These are phyloP conservation scores for Zaprionus vittiger DNA, from an alignment of 1,140 invertebrate genomes.

Conservation along the genomic window DNA sequence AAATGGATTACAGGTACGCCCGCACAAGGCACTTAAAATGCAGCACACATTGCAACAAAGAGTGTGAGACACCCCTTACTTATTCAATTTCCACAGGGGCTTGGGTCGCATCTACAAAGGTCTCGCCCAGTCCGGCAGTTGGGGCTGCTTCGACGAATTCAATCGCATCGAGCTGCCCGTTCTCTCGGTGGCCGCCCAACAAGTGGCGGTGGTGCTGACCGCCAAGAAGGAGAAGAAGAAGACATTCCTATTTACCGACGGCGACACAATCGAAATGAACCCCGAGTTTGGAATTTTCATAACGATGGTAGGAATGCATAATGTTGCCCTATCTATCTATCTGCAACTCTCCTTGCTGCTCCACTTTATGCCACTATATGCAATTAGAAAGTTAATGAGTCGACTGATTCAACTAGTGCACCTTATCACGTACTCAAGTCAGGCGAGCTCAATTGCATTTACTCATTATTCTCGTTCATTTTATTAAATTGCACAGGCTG, in stretches of 20 bases:
- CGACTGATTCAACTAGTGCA: conserved; percentile 43
- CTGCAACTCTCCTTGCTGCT: not conserved
- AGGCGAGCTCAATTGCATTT: conserved; percentile 28
- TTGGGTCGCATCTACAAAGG: conserved; percentile 96
- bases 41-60: conserved; percentile 23
- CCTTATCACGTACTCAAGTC: conserved; percentile 29
- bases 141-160: conserved; percentile 93
- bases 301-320: conserved; percentile 91
- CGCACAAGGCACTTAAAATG: conserved; percentile 38
- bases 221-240: conserved; percentile 96
- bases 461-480: conserved; percentile 18
- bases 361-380: conserved; percentile 3
- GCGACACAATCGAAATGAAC: conserved; percentile 96
- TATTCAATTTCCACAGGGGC: conserved; percentile 86
- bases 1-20: conserved; percentile 97
- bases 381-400: conserved; percentile 31
- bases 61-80: conserved; percentile 7
- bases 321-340: not conserved
- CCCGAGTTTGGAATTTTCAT: conserved; percentile 98
- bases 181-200: conserved; percentile 97
- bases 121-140: conserved; percentile 96
- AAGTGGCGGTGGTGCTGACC: conserved; percentile 96
- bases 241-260: conserved; percentile 96
- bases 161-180: conserved; percentile 98
- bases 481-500: conserved; percentile 25